Evolutionary conservation across 2,113 vertebrate genomes (phyloP).

Genomic region (Cephalopterus ornatus): DNA sequence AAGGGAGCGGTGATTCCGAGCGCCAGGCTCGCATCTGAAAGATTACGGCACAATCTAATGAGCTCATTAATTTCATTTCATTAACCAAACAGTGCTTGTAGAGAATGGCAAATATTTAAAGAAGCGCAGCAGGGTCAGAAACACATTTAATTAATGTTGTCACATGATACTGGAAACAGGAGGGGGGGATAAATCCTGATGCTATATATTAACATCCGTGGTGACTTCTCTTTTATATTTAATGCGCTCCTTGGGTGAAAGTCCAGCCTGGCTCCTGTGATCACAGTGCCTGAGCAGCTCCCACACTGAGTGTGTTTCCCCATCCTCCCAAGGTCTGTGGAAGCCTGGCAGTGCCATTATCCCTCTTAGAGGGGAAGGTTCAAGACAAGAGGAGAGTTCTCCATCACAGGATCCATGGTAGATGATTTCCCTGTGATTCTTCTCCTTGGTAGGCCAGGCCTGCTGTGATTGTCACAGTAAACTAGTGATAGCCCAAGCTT

Average conservation of each 20-base stretch:
- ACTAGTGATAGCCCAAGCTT: fast-evolving
- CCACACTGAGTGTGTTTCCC: fast-evolving
- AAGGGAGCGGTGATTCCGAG: background rate
- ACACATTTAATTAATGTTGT: constrained; percentile 71
- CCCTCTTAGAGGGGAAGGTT: fast-evolving
- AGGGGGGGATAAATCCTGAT: constrained; percentile 39
- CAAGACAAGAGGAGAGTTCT: background rate
- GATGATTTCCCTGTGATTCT: background rate
- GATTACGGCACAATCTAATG: constrained; percentile 68
- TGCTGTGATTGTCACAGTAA: background rate
- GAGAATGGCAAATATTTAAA: constrained; percentile 75
- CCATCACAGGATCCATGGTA: fast-evolving
- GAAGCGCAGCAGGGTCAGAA: constrained; percentile 69
- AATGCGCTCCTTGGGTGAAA: background rate
- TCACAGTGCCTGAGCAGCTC: background rate
- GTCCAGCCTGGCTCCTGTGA: background rate
- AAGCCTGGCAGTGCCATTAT: fast-evolving
- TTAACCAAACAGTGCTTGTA: constrained; percentile 69
- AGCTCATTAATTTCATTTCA: constrained; percentile 75
- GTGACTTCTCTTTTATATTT: constrained; percentile 53
- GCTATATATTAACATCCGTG: constrained; percentile 32
- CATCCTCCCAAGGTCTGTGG: background rate
- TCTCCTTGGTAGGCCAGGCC: background rate
- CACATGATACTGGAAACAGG: constrained; percentile 45
- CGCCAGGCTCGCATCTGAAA: constrained; percentile 47